Evolutionary conservation across 2,797 vertebrate genomes (phyloP), one percentile per base, ranked within the genome.

Genomic region (Aeoliscus strigatus): DNA sequence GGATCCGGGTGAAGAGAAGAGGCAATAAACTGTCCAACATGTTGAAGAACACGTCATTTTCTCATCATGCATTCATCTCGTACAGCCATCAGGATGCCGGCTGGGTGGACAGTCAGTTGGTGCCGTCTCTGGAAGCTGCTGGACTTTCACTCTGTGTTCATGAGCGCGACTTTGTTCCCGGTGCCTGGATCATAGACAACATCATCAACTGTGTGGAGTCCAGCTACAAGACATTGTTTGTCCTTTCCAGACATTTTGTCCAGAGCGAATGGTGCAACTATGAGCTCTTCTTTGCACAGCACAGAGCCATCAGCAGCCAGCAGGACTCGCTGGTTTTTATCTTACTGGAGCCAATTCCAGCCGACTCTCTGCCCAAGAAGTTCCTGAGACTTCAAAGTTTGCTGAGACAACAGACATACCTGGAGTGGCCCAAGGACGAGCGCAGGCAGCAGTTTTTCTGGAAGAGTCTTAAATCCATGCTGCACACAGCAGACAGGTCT

Each of bases 211-310:
- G 86, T 46, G 89, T 93, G 15, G 92, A 94, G 79, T 89, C 85
- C 54, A 94, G 93, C 65, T 90, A 92, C 75, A 92, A 90, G 62
- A 89, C 83, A 0, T 83, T 94, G 41, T 94, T 94, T 35, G 84
- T 94, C 9, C 39, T 94, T 44, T 92, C 92, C 49, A 86, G 88
- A 38, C 86, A 90, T 74, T 93, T 93, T 50, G 82, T 94, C 33
- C 89, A 90, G 75, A 94, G 91, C 0, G 89, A 93, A 21, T 94
- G 91, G 91, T 94, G 92, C 52, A 92, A 92, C 73, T 94, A 94
- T 1, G 93, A 95, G 68, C 85, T 93, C 16, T 93, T 92, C 58
- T 95, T 94, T 54, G 90, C 92, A 29, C 90, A 95, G 16, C 92
- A 93, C 64, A 86, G 85, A 33, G 58, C 90, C 1, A 85, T 94